phyloP scores from a whole-genome alignment of 2,888 invertebrate genomes.

The Ecdyonurus torrentis region DNA sequence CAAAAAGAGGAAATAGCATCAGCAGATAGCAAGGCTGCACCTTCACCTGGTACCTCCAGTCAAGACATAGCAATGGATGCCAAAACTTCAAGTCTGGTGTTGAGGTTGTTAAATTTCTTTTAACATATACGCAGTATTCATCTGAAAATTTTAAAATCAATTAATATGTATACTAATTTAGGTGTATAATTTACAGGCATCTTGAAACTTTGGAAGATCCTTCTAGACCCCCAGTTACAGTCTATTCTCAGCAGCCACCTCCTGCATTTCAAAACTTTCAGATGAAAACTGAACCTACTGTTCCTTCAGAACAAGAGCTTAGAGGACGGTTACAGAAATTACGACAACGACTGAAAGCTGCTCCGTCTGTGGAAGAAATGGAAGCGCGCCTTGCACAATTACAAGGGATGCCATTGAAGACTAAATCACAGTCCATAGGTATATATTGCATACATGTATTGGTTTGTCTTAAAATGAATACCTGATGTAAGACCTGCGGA shows the following conservation, averaged over 20 bases:
- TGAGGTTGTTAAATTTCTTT: too few species aligned
- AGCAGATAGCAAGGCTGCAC: too few species aligned
- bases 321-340: slow-evolving; percentile 40
- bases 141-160: too few species aligned
- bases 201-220: slow-evolving; percentile 37
- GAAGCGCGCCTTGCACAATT: slow-evolving; percentile 4
- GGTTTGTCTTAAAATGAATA: too few species aligned
- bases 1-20: too few species aligned
- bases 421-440: neutral
- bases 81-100: too few species aligned
- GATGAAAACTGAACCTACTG: neutral
- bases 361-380: slow-evolving; percentile 4
- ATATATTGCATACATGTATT: too few species aligned
- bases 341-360: neutral
- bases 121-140: too few species aligned
- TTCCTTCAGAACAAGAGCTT: slow-evolving; percentile 38
- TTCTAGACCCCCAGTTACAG: slow-evolving; percentile 34
- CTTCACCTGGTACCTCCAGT: too few species aligned
- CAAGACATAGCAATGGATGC: too few species aligned
- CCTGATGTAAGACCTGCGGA: too few species aligned
- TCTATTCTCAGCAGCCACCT: slow-evolving; percentile 28
- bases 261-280: neutral
- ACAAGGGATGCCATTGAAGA: neutral
- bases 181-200: slow-evolving; percentile 28
- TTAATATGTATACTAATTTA: too few species aligned